These are phyloP conservation scores for human DNA, from an alignment of 2,113 vertebrate genomes.

Conservation along the genomic window DNA sequence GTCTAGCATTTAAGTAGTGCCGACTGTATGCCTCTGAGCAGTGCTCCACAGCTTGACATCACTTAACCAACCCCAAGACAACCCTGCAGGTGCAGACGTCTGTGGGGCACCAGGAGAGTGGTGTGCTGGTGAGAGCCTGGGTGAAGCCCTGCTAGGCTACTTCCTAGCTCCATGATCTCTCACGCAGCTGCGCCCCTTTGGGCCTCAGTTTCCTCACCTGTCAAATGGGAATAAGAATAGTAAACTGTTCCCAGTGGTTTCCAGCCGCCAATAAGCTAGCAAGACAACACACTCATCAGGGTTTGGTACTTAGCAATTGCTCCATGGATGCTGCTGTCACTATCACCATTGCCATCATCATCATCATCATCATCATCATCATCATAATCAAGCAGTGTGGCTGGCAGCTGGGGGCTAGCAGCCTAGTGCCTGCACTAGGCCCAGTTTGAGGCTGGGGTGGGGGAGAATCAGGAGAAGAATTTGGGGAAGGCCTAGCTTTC, in stretches of 20 bases:
- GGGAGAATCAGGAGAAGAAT: background rate
- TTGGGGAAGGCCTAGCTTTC: background rate
- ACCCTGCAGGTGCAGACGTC: background rate
- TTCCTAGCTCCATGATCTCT: background rate
- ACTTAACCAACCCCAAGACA: background rate
- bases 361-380: background rate
- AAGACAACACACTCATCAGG: accelerated
- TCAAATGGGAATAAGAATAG: background rate
- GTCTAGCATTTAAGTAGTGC: background rate
- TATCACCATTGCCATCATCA: too few relatives aligned
- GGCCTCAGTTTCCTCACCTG: constrained; percentile 13
- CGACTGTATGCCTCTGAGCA: background rate
- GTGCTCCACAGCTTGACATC: accelerated
- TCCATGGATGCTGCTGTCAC: accelerated
- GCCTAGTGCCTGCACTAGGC: background rate
- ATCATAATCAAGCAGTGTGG: background rate
- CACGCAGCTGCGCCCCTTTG: background rate
- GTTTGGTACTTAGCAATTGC: background rate
- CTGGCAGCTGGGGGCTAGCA: background rate
- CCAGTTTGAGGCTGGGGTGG: background rate
- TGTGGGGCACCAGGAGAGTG: too few relatives aligned
- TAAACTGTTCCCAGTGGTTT: background rate
- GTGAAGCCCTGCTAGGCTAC: background rate
- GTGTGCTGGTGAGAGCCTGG: accelerated
- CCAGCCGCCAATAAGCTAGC: accelerated